Base-by-base conservation (phyloP, 1,140 invertebrate genomes). In the Zophobas atratus region DNA sequence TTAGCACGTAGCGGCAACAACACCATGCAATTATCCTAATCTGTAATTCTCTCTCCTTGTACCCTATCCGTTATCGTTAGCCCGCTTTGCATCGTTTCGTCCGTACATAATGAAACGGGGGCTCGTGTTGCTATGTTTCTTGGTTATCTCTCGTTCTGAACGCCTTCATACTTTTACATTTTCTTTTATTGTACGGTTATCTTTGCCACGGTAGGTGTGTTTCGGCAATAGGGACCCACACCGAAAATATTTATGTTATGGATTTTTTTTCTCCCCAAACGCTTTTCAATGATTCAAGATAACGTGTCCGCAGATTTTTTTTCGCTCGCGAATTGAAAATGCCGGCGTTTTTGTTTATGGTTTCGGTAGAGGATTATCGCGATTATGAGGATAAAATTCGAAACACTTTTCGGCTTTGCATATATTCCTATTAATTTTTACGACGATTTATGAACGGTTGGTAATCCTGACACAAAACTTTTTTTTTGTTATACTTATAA, bases 21-120 rank as follows among this genome's bases (percentile, higher is more conserved):
- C 70, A 72, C 51, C 51, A 51, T 72, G 51, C 71, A 73, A 73
- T 73, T 73, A 73, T 53, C 48, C 55, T 73, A 73, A 73, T 73
- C 71, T 73, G 55, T 73, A 53, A 73, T 56, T 73, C 60, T 73
- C 71, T 56, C 51, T 51, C 70, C 46, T 72, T 72, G 70, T 72
- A 51, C 51, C 33, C 70, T 72, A 72, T 53, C 46, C 46, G 48
- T 72, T 72, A 53, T 55, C 70, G 70, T 53, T 36, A 72, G 35
- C 46, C 46, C 48, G 70, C 46, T 55, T 53, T 53, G 46, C 51
- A 53, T 72, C 70, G 51, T 72, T 72, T 72, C 35, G 51, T 53
- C 36, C 51, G 33, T 72, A 72, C 60, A 67, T 67, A 67, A 67
- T 67, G 60, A 67, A 67, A 67, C 38, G 36, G 36, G 20, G 56